phyloP scores from a whole-genome alignment of 2,888 invertebrate species.

The Drosophila gaucha region DNA sequence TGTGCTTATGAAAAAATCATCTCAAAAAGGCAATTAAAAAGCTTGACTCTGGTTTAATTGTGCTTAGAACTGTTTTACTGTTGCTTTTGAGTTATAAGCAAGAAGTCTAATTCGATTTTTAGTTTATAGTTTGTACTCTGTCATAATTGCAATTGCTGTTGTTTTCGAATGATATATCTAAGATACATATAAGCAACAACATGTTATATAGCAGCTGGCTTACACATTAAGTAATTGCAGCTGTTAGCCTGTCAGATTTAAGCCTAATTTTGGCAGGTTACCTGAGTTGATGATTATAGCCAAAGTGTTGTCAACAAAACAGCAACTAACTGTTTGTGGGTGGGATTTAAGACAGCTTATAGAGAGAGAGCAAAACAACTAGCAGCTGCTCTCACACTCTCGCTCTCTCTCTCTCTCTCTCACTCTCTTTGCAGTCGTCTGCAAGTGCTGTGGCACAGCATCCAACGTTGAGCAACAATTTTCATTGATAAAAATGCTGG shows the following conservation, averaged over 20 bases:
- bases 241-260: neutral
- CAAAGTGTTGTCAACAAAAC: slow-evolving; percentile 28
- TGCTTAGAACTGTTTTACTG: neutral
- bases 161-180: too few relatives aligned
- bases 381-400: slow-evolving; percentile 5
- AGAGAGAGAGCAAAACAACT: slow-evolving; percentile 8
- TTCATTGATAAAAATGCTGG: slow-evolving; percentile 80
- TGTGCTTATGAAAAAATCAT: neutral
- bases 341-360: slow-evolving; percentile 44
- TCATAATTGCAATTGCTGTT: too few relatives aligned
- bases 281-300: too few relatives aligned
- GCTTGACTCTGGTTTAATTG: neutral
- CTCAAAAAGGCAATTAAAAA: neutral
- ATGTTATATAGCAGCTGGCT: too few relatives aligned
- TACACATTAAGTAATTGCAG: slow-evolving; percentile 1
- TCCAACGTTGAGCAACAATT: slow-evolving; percentile 48
- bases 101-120: too few relatives aligned
- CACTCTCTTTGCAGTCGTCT: slow-evolving; percentile 31
- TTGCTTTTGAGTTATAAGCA: neutral
- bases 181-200: too few relatives aligned
- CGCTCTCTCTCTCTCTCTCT: neutral
- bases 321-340: neutral
- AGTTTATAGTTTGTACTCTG: too few relatives aligned
- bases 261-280: slow-evolving; percentile 11
- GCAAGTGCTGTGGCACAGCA: slow-evolving; percentile 10